Evolutionary conservation across 2,797 vertebrate genomes (phyloP).

Genomic region (Sphenodon punctatus): DNA sequence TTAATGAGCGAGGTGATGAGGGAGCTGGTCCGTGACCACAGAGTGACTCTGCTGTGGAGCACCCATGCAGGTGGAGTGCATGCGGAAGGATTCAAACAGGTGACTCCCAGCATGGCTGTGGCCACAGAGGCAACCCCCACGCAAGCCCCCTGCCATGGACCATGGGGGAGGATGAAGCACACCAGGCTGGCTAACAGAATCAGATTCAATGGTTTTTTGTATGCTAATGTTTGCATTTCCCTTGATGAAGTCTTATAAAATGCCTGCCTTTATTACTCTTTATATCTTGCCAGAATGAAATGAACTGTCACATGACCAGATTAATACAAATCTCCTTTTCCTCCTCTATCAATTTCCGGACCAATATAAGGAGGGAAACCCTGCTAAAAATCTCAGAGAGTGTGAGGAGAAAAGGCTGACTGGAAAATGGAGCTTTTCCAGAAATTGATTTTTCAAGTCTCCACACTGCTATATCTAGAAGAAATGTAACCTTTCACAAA

Average conservation of each 20-base stretch:
- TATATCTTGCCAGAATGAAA: not conserved
- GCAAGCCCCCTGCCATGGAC: too few species aligned
- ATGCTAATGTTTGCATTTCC: not conserved
- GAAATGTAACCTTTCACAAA: constrained; percentile 69
- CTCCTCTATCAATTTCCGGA: not conserved
- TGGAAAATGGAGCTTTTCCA: constrained; percentile 63
- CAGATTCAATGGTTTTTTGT: not conserved
- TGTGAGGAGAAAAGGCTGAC: constrained; percentile 36
- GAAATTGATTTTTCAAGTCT: constrained; percentile 70
- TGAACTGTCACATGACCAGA: not conserved
- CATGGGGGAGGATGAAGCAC: too few species aligned
- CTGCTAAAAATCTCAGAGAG: not conserved
- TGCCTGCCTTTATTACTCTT: not conserved
- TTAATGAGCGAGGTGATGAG: too few species aligned
- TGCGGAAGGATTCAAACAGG: too few species aligned
- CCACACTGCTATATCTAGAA: constrained; percentile 49
- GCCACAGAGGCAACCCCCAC: too few species aligned
- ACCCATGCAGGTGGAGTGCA: too few species aligned
- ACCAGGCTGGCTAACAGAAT: too few species aligned
- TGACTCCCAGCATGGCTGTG: too few species aligned
- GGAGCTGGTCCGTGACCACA: too few species aligned
- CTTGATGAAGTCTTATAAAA: not conserved
- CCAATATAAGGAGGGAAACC: not conserved
- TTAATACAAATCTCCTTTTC: not conserved
- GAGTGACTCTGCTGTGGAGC: too few species aligned